Base-by-base conservation (phyloP, 2,888 invertebrate species). In the Xylota segnis region DNA sequence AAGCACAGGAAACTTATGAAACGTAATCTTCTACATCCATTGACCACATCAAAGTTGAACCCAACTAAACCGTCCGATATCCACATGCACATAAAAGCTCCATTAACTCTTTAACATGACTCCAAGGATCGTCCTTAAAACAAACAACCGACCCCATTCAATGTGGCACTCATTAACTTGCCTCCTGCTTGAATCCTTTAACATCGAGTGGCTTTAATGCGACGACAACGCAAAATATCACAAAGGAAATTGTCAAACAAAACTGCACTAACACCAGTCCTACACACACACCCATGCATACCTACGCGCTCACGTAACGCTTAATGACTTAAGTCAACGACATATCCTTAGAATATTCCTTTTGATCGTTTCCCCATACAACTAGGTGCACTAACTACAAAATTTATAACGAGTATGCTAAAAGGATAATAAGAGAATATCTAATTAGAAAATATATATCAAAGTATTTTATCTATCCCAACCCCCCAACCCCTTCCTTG, bases 401-500 rank as follows among this genome's bases (percentile, higher is more conserved):
- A 66, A 9, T 72, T 78, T 78, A 78, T 83, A 78, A 72, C 71
- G 77, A 78, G 59, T 52, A 61, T 45, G 29, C 18, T 78, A 37
- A 71, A 81, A 59, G 70, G 75, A 84, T 81, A 71, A 81, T 81
- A 81, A 81, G 75, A 75, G 84, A 84, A 84, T 84, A 75, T 84
- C 75, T 84, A 84, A 81, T 84, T 84, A 81, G 84, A 81, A 76
- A 84, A 76, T 75, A 81, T 75, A 81, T 66, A 71, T 54, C 61
- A 70, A 81, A 75, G 68, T 65, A 76, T 83, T 79, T 79, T 52
- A 79, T 72, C 81, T 52, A 70, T n/a, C 32, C 27, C 23, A 3
- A 1, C 23, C 3, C 23, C 23, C 23, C 23, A 1, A 3, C 23
- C 23, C 14, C 12, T 16, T 29, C 76, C 27, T 9, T 37, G 10